Base-by-base conservation (phyloP, 2,113 vertebrate species). In the crab-eating macaque (Macaca fascicularis) region DNA sequence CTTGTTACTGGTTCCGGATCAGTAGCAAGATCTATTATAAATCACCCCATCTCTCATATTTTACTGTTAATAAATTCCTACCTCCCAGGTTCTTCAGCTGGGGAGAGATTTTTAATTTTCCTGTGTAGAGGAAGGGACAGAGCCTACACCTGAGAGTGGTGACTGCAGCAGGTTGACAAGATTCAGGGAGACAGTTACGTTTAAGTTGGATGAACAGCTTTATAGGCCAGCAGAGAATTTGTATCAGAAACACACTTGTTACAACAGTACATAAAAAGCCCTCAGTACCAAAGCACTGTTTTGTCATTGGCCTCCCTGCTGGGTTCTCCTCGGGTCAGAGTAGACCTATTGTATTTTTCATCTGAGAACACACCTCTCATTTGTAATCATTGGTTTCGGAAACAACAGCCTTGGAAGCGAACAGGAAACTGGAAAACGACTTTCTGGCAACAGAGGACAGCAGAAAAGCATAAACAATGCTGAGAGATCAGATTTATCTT, bases 371-470 rank as follows among this genome's bases (percentile, higher is more conserved):
- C 55, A 94, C 83, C 86, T 93, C 79, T 95, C 83, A 35, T 87
- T 74, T 92, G 91, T 92, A 85, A 92, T 84, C 89, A 61, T 27
- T 59, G 80, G 85, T 92, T 97, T 91, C 82, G 38, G 89, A 94
- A 95, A 97, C 98, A 97, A 76, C 94, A 97, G 87, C 82, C 97
- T 95, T 96, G 61, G 98, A 98, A 98, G 97, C 6, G 97, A 97
- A 93, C 98, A 98, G 98, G 98, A 99, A 99, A 95, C 97, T 96
- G 91, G 94, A 98, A 97, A 98, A 97, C 96, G 96, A 94, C 96
- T 97, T 95, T 90, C 93, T 98, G 98, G 98, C 43, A 3, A 91
- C 96, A 97, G 81, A 38, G 79, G 83, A 45, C 45, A 98, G 95
- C 89, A 96, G 86, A 98, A 92, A 92, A 91, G 86, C 72, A 92